Base-by-base conservation (phyloP, 2,113 vertebrate species). In the Chelonoidis abingdonii region DNA sequence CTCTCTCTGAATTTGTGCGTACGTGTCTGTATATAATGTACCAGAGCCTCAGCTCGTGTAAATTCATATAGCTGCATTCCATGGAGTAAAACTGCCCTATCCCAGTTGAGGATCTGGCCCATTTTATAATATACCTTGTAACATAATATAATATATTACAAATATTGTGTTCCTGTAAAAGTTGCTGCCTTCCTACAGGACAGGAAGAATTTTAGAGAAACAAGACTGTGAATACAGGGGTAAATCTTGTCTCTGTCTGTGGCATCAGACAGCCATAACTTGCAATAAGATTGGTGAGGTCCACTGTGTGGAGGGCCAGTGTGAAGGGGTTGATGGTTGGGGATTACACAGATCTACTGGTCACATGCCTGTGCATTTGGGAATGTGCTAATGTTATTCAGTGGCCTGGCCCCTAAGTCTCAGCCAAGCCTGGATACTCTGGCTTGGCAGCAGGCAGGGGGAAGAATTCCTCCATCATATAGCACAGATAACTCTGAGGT, bases 201-300 rank as follows among this genome's bases (percentile, higher is more conserved):
- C n/a, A 75, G 50, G 35, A 10, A 24, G 31, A 16, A 31, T 84
- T 80, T 54, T 80, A 49, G 89, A 85, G 54, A 87, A 21, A 4
- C 0, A 3, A 52, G 22, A 27, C 65, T 91, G 22, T 31, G 2
- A 17, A 41, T 80, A 9, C 57, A 17, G 13, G 56, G 7, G 13
- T 76, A 56, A 80, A 72, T 24, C 38, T 19, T 69, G 31, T 35
- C 62, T 65, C 57, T 69, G 62, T 69, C 31, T 69, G 31, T 31
- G 7, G 62, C 8, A 4, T 65, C 72, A 90, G 88, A 59, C 6
- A 4, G 47, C 8, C 5, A 0, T 0, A 62, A 47, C 25, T 78
- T 72, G 12, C 10, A 44, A n/a, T 75, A 44, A 75, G 38, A 25
- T 24, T 75, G 38, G 22, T 25, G 38, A 11, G 5, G 21, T 75